Conservation (phyloP, 2,113 vertebrate genomes). For the Cinclus cinclus region DNA sequence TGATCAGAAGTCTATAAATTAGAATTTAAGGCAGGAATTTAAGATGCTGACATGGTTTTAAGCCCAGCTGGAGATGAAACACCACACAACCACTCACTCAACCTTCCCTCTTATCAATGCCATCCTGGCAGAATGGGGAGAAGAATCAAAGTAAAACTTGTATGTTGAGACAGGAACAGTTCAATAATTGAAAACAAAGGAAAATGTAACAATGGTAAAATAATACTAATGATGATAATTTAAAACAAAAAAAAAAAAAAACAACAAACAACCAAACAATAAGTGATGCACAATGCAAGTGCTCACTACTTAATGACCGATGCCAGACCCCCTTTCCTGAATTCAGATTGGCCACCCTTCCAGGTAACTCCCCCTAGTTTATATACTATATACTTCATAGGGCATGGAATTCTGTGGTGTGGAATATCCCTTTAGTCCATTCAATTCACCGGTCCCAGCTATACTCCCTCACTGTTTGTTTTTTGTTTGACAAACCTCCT, state of each 20-base stretch:
- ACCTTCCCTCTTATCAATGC: background rate
- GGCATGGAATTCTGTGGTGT: background rate
- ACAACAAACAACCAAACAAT: no score
- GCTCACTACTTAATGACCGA: accelerated
- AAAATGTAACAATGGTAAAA: background rate
- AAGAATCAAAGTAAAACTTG: background rate
- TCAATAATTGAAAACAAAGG: background rate
- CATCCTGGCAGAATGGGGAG: background rate
- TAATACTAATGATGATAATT: background rate
- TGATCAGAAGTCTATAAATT: background rate
- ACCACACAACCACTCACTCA: accelerated
- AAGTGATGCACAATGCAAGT: background rate
- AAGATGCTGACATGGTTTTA: background rate
- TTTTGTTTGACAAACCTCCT: background rate
- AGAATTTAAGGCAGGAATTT: background rate
- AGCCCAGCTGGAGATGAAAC: background rate
- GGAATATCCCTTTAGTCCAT: background rate
- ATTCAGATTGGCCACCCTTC: background rate
- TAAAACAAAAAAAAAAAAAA: no score
- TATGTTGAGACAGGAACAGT: background rate
- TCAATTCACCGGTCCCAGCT: accelerated
- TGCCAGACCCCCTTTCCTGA: background rate
- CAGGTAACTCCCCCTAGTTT: background rate
- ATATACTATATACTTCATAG: background rate
- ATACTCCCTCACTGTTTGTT: background rate